These are phyloP conservation scores for Hydrotaea diabolus DNA, from an alignment of 2,888 invertebrate species.

Conservation along the genomic window DNA sequence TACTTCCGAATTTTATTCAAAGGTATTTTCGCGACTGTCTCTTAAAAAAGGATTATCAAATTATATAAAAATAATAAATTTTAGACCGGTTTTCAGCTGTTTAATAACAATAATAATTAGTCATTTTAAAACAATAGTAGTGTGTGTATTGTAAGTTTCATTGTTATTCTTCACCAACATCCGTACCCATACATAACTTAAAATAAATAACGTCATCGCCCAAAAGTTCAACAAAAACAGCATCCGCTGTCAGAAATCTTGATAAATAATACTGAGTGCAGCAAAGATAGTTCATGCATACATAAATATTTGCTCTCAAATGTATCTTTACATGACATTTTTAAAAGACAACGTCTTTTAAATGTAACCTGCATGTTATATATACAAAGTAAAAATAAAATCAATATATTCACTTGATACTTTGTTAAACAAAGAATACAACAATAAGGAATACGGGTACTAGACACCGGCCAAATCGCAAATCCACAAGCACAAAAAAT, in stretches of 20 bases:
- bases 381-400: conserved; percentile 25
- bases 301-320: too few relatives aligned
- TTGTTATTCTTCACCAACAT: neutral
- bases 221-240: neutral
- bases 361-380: neutral
- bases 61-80: too few relatives aligned
- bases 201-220: conserved; percentile 51
- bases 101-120: neutral
- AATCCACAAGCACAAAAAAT: conserved; percentile 1
- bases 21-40: too few relatives aligned
- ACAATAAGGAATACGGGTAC: conserved; percentile 44
- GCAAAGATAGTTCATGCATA: too few relatives aligned
- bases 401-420: conserved; percentile 11
- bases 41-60: too few relatives aligned
- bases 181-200: neutral
- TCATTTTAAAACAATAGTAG: neutral
- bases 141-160: neutral
- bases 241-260: conserved; percentile 35
- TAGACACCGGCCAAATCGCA: conserved; percentile 31
- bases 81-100: too few relatives aligned
- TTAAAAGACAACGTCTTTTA: neutral
- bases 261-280: conserved; percentile 20
- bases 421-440: too few relatives aligned
- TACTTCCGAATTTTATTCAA: too few relatives aligned
- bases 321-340: neutral